Evolutionary conservation across 2,888 invertebrate species (phyloP), one percentile per base, ranked within the genome.

Genomic region (Folsomia candida): DNA sequence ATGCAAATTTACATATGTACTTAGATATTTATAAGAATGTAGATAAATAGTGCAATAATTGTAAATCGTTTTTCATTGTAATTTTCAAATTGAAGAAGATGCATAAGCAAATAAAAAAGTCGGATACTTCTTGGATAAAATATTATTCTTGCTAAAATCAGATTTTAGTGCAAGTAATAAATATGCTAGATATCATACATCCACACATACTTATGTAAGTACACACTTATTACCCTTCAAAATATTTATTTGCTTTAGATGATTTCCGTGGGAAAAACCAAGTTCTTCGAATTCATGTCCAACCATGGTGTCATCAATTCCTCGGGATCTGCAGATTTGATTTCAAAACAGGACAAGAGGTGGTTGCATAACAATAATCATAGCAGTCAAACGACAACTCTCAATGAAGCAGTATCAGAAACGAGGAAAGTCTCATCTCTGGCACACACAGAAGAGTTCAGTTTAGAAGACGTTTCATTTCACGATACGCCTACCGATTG

Each of bases 401-500:
- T 14, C 4, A 37, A 9, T 37, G 6, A 9, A 9, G 37, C 4
- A 9, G 37, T 37, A 4, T 37, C 37, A 37, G 37, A 37, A 37
- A 37, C 4, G 4, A 14, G 37, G 37, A 4, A 4, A 9, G 6
- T 9, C 14, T 37, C 37, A 9, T 37, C 54, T 6, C n/a, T 6
- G 6, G 18, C 54, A 4, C 6, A 54, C 6, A 59, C 81, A 47
- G 79, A 80, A 4, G 65, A 76, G 22, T 81, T 77, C 73, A 79
- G 81, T 0, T 84, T 94, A 66, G 87, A 89, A 64, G 90, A 93
- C 84, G 90, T 94, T 2, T 86, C 90, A 3, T 87, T 87, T 81
- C 94, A 94, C 81, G 92, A 92, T 81, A 85, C 86, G 22, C 83
- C 83, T 4, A 83, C 86, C 18, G 91, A 92, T 81, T 94, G 93